Percentiles rank a stretch among this genome's conserved stretches.
Conservation (phyloP, 1,140 invertebrate species). For the Zaprionus nigranus region DNA sequence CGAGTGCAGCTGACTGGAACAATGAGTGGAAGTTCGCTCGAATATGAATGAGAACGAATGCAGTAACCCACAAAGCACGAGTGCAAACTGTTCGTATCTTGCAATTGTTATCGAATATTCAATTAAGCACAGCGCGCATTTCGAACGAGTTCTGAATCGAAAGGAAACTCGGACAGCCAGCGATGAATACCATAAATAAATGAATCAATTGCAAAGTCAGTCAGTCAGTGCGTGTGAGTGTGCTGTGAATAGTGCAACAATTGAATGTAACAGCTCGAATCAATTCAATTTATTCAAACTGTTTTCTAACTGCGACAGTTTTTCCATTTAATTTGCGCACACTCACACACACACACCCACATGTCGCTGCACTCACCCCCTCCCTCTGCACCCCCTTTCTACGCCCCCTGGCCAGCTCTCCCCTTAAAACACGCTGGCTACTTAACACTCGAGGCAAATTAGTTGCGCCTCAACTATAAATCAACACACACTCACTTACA, state of each 20-base stretch:
- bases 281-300: conserved; percentile 13
- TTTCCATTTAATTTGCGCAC: conserved; percentile 23
- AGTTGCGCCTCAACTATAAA: conserved; percentile 77
- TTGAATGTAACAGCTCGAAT: conserved; percentile 2
- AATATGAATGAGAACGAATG: background rate
- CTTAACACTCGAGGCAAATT: conserved; percentile 80
- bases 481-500: conserved; percentile 55
- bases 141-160: background rate
- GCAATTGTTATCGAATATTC: conserved; percentile 11
- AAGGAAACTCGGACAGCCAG: background rate
- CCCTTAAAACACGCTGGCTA: conserved; percentile 42
- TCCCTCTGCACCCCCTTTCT: background rate
- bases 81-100: background rate
- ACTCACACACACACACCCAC: conserved; percentile 3
- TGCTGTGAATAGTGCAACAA: background rate
- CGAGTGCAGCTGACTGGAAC: background rate
- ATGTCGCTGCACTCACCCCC: conserved; percentile 1
- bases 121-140: background rate
- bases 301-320: conserved; percentile 7
- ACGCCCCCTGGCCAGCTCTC: background rate
- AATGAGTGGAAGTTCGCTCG: background rate
- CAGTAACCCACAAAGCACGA: background rate
- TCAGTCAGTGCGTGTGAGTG: background rate
- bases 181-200: conserved; percentile 9
- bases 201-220: conserved; percentile 1